Evolutionary conservation across 64 coral and sea anemone genomes (phyloP).

Genomic region (Catalaphyllia jardinei): DNA sequence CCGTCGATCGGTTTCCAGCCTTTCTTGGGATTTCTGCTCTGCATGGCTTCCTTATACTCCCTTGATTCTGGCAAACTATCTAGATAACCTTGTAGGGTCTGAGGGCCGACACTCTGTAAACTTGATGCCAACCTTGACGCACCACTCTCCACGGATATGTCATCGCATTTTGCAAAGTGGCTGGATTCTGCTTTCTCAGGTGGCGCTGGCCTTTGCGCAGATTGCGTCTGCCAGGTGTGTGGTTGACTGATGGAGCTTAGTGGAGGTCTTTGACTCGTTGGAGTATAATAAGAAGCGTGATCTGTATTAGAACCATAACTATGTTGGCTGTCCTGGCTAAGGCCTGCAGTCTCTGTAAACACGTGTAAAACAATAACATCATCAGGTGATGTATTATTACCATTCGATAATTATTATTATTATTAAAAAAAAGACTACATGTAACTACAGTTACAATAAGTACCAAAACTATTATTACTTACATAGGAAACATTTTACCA

Average conservation of each 20-base stretch:
- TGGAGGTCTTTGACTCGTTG: not conserved
- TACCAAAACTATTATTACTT: no score
- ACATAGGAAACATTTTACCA: no score
- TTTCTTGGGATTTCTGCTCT: conserved; percentile 57
- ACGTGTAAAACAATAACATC: not conserved
- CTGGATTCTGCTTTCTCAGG: conserved; percentile 39
- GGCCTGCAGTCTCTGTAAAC: not conserved
- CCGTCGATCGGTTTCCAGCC: conserved; percentile 88
- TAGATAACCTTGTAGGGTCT: conserved; percentile 70
- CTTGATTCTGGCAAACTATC: conserved; percentile 81
- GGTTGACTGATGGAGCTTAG: not conserved
- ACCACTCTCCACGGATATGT: conserved; percentile 76
- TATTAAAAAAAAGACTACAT: no score
- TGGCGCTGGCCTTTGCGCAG: conserved; percentile 6
- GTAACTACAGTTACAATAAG: no score
- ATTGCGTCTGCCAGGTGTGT: not conserved
- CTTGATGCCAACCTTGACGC: conserved; percentile 34
- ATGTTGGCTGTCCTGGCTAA: conserved; percentile 16
- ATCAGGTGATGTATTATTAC: no score
- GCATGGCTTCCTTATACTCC: conserved; percentile 77
- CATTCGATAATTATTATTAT: no score
- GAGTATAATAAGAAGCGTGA: not conserved
- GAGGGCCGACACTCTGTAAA: conserved; percentile 62
- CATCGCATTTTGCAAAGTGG: conserved; percentile 77
- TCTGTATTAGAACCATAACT: conserved; percentile 3